phyloP scores from a whole-genome alignment of 2,797 vertebrate genomes.

The Thaleichthys pacificus region DNA sequence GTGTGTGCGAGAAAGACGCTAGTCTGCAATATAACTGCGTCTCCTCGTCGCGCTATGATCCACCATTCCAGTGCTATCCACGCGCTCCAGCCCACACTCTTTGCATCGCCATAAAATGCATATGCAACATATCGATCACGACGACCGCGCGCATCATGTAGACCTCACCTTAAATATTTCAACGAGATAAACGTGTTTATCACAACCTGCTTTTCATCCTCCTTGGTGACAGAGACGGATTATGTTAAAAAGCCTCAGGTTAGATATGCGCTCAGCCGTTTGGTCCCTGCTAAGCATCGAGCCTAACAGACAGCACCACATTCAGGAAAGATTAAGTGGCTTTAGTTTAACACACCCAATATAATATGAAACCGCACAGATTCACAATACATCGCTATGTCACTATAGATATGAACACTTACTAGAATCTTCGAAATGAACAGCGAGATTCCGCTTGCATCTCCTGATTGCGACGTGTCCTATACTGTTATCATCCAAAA shows the following conservation, averaged over 20 bases:
- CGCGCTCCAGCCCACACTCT: constrained; percentile 68
- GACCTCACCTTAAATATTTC: background rate
- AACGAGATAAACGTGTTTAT: too few relatives aligned
- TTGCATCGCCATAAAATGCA: constrained; percentile 14
- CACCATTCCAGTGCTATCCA: constrained; percentile 66
- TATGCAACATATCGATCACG: constrained; percentile 23
- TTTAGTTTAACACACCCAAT: background rate
- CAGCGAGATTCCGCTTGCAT: constrained; percentile 47
- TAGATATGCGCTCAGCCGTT: background rate
- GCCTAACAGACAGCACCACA: background rate
- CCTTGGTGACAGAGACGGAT: background rate
- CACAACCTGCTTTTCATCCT: background rate
- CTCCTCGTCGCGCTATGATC: constrained; percentile 64
- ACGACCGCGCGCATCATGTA: background rate
- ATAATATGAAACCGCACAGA: background rate
- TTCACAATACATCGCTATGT: background rate
- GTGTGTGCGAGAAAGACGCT: constrained; percentile 41
- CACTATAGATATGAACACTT: constrained; percentile 51
- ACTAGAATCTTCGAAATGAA: constrained; percentile 42
- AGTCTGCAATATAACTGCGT: constrained; percentile 72
- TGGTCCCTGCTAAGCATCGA: background rate
- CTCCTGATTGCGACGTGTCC: constrained; percentile 44
- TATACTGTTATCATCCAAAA: background rate
- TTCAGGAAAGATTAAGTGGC: constrained; percentile 4
- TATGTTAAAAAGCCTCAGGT: background rate